Percentiles rank a stretch among this genome's conserved stretches.
These are phyloP conservation scores for Neoitamus cyanurus DNA, from an alignment of 2,888 invertebrate genomes.

Conservation along the genomic window DNA sequence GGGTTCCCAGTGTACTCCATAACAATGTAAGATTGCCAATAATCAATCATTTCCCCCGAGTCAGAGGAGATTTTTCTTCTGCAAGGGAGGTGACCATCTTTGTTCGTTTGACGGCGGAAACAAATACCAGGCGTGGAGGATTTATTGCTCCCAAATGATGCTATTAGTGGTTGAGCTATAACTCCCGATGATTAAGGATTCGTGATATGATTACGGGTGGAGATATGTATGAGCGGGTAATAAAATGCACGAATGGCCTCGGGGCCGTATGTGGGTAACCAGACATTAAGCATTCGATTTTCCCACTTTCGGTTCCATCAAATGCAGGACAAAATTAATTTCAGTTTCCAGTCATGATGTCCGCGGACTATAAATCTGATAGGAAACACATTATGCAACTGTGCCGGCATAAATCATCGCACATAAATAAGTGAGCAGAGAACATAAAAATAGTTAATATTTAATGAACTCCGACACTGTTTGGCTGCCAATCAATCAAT, in stretches of 20 bases:
- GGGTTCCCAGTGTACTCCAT: not conserved
- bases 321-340: not conserved
- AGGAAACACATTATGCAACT: not conserved
- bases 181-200: not conserved
- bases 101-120: not conserved
- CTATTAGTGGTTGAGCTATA: not conserved
- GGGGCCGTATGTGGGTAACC: not conserved
- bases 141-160: not conserved
- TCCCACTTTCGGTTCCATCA: not conserved
- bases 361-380: not conserved
- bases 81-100: not conserved
- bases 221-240: not conserved
- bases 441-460: not conserved
- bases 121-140: not conserved
- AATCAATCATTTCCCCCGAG: not conserved
- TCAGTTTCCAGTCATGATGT: not conserved
- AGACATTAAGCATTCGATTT: not conserved
- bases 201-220: not conserved
- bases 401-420: not conserved
- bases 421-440: not conserved
- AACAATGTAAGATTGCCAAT: not conserved
- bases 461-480: not conserved
- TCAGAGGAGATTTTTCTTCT: not conserved
- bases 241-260: not conserved
- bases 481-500: no score